Percentiles rank a stretch among this genome's conserved stretches.
Evolutionary conservation across 2,113 vertebrate genomes (phyloP).

Genomic region (Engraulis encrasicolus): DNA sequence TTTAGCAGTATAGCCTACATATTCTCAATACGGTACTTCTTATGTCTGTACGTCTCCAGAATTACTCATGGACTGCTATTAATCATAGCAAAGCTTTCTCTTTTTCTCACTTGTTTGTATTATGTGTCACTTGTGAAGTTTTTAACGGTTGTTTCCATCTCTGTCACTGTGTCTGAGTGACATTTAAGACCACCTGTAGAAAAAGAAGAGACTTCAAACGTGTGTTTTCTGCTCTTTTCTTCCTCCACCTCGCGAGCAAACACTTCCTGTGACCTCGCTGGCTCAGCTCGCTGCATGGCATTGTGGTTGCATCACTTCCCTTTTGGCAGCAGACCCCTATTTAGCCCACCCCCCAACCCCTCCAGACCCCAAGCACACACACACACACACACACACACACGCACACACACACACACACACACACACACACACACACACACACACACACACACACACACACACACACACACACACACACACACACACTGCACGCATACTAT

Average conservation of each 20-base stretch:
- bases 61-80: constrained; percentile 18
- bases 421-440: no score
- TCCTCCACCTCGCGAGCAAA: constrained; percentile 60
- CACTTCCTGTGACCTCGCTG: constrained; percentile 57
- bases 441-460: no score
- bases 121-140: constrained; percentile 44
- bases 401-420: no score
- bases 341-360: no score
- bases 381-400: no score
- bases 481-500: no score
- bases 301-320: constrained; percentile 68
- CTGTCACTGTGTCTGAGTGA: constrained; percentile 43
- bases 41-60: background rate
- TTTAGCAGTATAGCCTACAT: background rate
- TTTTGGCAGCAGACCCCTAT: constrained; percentile 7
- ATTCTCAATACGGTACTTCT: background rate
- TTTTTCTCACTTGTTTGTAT: constrained; percentile 25
- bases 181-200: constrained; percentile 21
- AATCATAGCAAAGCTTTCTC: constrained; percentile 22
- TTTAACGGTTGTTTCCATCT: constrained; percentile 30
- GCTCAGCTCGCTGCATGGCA: constrained; percentile 55
- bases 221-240: constrained; percentile 43
- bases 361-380: no score
- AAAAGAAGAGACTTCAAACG: background rate
- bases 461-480: no score